Conservation (phyloP, 2,888 invertebrate species). For the Polydrusus tereticollis region DNA sequence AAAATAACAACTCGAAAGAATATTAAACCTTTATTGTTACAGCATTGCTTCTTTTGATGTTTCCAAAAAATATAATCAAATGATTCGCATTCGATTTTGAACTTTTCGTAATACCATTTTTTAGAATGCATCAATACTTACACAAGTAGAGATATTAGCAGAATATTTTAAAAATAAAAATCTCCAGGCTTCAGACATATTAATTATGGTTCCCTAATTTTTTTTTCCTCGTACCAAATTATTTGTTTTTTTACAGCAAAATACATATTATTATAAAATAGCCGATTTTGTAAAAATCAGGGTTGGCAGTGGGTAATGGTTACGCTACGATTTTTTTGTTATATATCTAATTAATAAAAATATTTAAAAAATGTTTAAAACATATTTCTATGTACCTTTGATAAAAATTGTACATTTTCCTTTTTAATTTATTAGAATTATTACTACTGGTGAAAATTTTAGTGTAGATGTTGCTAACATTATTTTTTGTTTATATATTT, state of each 20-base stretch:
- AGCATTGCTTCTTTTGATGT: too few species aligned
- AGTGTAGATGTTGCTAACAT: slow-evolving; percentile 59
- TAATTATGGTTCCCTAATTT: too few species aligned
- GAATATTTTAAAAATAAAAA: too few species aligned
- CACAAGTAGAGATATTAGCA: too few species aligned
- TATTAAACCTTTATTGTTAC: too few species aligned
- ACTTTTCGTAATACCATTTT: too few species aligned
- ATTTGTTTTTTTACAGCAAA: slow-evolving; percentile 48
- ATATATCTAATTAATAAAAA: slow-evolving; percentile 54
- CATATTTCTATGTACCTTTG: slow-evolving; percentile 59
- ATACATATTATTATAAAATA: slow-evolving; percentile 56
- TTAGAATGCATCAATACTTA: too few species aligned
- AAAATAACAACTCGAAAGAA: too few species aligned
- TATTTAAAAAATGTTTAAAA: slow-evolving; percentile 57
- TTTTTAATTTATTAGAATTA: slow-evolving; percentile 61
- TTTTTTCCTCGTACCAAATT: slow-evolving; percentile 61
- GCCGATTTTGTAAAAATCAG: slow-evolving; percentile 58
- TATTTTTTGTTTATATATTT: slow-evolving; percentile 61
- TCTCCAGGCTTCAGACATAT: too few species aligned
- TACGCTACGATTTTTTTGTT: slow-evolving; percentile 56
- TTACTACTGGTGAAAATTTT: slow-evolving; percentile 61
- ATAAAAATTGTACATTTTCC: slow-evolving; percentile 60
- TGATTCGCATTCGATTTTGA: too few species aligned
- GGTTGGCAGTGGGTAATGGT: slow-evolving; percentile 61
- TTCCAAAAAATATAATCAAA: too few species aligned